Evolutionary conservation across 2,113 vertebrate species (phyloP), one percentile per base, ranked within the genome.

Genomic region (Proterorhinus semilunaris): DNA sequence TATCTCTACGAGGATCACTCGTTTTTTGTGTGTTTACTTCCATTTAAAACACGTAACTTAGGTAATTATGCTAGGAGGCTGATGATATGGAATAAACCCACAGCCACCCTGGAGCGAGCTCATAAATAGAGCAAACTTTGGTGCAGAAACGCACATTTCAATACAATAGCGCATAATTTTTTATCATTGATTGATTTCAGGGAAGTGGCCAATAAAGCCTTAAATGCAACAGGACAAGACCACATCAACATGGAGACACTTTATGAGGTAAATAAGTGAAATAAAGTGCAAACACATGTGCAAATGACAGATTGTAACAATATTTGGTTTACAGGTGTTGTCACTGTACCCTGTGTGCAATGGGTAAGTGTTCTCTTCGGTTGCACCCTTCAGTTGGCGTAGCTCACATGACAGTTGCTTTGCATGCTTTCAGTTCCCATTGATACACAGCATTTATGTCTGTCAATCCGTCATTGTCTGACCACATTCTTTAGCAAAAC

Each of bases 141-240:
- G 49, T 15, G 49, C 12, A 15, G 15, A 7, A 11, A 50, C 10
- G 7, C 13, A 16, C 3, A 36, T 36, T 36, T 3, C 27, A 43
- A 42, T 42, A 42, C 27, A 36, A 36, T 27, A 36, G 21, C 12
- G 9, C 5, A 21, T 9, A 54, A 21, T 10, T 13, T 12, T 83
- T 13, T 36, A 57, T 36, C 27, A 36, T 83, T 70, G 42, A 61
- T 53, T 77, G 73, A 55, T 21, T 42, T 16, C 42, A 99, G 96
- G 87, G 92, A 94, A 13, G 83, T 89, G 27, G 95, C 96, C 70
- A 93, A 91, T 74, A 94, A 90, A 83, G 95, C 95, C 36, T 81
- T 99, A 43, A 97, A 98, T 80, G 84, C 88, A 27, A 98, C 94
- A 0, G 95, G 96, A 42, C 94, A 96, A 75, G 85, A 80, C 0